Evolutionary conservation across 2,797 vertebrate genomes (phyloP), one percentile per base, ranked within the genome.

Genomic region (Carcharodon carcharias): DNA sequence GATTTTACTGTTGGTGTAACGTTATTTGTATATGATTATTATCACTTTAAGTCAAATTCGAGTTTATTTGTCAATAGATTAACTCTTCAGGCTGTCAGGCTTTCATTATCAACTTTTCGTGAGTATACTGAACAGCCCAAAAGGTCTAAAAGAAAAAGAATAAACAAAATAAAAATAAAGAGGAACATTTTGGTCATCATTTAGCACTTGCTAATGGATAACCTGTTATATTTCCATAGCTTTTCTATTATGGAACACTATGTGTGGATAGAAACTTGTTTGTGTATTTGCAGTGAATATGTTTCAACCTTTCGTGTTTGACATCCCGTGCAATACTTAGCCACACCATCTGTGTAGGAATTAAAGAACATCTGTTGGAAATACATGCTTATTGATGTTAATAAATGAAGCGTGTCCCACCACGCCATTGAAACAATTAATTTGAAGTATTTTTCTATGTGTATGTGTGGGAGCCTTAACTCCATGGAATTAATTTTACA

Each of bases 341-440:
- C 97, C 97, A 96, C 97, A 96, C 98, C 98, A 98, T 98, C 98
- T 98, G 98, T 97, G 97, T 97, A 96, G 97, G 96, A 97, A 97
- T 96, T 96, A 31, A 96, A 97, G 97, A 96, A 98, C 97, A 98
- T 98, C 98, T 98, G 98, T 97, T 96, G 97, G 56, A 91, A 97
- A 97, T 97, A 96, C 96, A 96, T 96, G 97, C 98, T 97, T 96
- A 96, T 97, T 98, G 96, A 96, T 96, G 97, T 97, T 96, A 96
- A 96, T 96, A 97, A 97, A 96, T 96, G 97, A 96, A 96, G 85
- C 87, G 96, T 96, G 85, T 96, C 96, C 96, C 69, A 96, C 23
- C 67, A 71, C 40, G 71, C 28, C 21, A 54, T 67, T 95, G 63
- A 12, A 45, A 23, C 93, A 95, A 95, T 95, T 69, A 95, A 95